phyloP scores from a whole-genome alignment of 2,888 invertebrate genomes.

The Pyrrhosoma nymphula region DNA sequence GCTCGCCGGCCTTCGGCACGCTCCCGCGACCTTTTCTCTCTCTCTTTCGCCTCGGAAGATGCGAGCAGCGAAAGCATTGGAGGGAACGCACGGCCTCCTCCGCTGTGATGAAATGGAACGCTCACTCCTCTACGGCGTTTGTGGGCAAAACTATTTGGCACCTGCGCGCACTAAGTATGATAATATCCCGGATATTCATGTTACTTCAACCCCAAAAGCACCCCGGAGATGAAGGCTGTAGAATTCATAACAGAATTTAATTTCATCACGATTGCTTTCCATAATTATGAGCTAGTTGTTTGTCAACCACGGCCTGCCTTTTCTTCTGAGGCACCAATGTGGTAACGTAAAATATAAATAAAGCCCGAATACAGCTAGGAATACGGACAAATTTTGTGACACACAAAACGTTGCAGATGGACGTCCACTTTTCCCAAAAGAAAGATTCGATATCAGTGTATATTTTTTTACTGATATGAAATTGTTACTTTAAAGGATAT shows the following conservation, averaged over 20 bases:
- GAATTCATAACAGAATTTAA: not conserved
- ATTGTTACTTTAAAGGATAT: too few relatives aligned
- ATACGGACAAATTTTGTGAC: too few relatives aligned
- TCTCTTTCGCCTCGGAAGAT: not conserved
- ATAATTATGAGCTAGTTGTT: not conserved
- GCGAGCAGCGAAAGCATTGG: not conserved
- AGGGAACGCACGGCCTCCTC: not conserved
- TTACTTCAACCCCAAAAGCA: not conserved
- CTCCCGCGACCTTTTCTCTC: not conserved
- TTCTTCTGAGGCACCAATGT: not conserved
- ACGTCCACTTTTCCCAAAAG: too few relatives aligned
- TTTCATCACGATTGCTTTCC: not conserved
- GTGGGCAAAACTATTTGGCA: not conserved
- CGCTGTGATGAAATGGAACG: constrained; percentile 22
- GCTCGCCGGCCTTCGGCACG: not conserved
- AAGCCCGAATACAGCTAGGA: too few relatives aligned
- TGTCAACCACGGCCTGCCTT: not conserved
- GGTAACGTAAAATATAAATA: too few relatives aligned
- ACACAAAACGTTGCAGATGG: too few relatives aligned
- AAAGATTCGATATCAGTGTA: too few relatives aligned
- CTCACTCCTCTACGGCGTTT: not conserved
- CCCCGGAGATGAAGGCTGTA: not conserved
- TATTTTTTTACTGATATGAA: too few relatives aligned
- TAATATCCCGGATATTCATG: not conserved
- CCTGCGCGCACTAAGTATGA: not conserved